Evolutionary conservation across 1,140 invertebrate genomes (phyloP).

Genomic region (Thaumatotibia leucotreta): DNA sequence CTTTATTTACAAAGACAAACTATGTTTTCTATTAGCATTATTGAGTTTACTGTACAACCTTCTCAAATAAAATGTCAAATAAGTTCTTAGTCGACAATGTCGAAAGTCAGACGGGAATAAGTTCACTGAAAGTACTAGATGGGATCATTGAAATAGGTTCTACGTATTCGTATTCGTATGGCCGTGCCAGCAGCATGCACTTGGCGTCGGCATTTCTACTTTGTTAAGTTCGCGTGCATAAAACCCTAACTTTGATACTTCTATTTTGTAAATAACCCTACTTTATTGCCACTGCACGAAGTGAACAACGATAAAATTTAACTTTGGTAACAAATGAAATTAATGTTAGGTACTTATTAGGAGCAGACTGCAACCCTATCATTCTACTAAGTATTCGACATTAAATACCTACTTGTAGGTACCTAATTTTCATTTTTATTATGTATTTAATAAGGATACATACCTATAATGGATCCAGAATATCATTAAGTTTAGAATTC

Average conservation of each 20-base stretch:
- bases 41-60: no score
- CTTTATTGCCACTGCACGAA: background rate
- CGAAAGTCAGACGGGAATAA: background rate
- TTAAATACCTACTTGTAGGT: no score
- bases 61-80: background rate
- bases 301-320: slow-evolving; percentile 4
- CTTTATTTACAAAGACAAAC: no score
- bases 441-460: no score
- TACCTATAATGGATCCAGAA: no score
- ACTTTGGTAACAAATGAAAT: background rate
- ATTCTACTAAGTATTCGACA: no score
- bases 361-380: no score
- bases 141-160: background rate
- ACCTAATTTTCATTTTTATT: no score
- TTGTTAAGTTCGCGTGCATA: background rate
- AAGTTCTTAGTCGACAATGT: background rate
- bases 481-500: no score
- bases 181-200: background rate
- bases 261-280: background rate
- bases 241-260: background rate
- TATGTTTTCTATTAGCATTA: no score
- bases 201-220: background rate
- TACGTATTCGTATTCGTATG: no score
- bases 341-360: no score
- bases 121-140: background rate